phyloP scores from a whole-genome alignment of 2,797 vertebrate species.

The Denticeps clupeoides region DNA sequence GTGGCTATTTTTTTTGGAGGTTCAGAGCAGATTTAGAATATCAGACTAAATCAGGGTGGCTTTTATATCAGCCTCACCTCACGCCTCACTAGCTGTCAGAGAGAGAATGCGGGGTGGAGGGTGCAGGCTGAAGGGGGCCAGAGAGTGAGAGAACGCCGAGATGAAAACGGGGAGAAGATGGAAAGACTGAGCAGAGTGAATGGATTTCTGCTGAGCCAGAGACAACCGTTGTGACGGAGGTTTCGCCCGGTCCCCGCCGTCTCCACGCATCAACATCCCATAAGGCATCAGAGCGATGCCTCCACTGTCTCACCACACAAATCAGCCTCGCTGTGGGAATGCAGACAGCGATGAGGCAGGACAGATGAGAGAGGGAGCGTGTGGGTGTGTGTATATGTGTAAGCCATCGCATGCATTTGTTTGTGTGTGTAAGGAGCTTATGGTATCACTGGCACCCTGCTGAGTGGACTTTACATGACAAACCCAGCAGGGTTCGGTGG shows the following conservation, averaged over 20 bases:
- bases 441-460: background rate
- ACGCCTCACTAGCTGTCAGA: conserved; percentile 30
- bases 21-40: conserved; percentile 59
- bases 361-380: conserved; percentile 11
- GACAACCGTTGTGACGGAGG: conserved; percentile 41
- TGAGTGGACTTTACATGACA: conserved; percentile 8
- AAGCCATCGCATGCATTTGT: background rate
- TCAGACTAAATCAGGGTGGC: conserved; percentile 65
- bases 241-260: conserved; percentile 26
- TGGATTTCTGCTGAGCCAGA: conserved; percentile 18
- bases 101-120: conserved; percentile 27
- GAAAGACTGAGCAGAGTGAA: conserved; percentile 32
- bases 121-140: conserved; percentile 28
- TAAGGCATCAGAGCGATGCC: conserved; percentile 22
- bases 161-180: conserved; percentile 26
- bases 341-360: no score
- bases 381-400: background rate
- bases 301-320: conserved; percentile 19
- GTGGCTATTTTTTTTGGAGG: conserved; percentile 38
- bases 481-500: background rate
- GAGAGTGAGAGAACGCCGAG: conserved; percentile 24
- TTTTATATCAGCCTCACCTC: conserved; percentile 57
- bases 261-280: conserved; percentile 12
- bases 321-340: conserved; percentile 15
- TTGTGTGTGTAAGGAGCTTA: background rate